phyloP scores from a whole-genome alignment of 2,113 vertebrate genomes.

The Spizaetus ornatus region DNA sequence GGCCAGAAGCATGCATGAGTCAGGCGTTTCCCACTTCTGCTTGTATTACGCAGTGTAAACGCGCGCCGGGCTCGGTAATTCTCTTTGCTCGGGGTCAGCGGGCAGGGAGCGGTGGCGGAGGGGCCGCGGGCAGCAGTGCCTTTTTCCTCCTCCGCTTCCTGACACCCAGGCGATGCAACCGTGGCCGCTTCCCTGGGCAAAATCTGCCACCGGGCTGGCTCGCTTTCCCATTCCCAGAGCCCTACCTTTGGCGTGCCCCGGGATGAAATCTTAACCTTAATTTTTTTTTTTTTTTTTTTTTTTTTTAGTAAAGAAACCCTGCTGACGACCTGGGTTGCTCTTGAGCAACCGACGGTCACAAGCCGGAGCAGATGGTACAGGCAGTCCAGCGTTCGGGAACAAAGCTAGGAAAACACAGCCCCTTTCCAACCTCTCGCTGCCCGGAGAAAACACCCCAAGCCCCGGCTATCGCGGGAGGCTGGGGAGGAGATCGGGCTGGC shows the following conservation, averaged over 20 bases:
- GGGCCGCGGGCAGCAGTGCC: neutral
- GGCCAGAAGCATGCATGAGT: constrained; percentile 33
- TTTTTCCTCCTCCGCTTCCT: constrained; percentile 28
- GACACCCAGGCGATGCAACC: neutral
- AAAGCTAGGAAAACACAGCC: neutral
- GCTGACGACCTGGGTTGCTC: constrained; percentile 4
- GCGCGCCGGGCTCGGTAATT: neutral
- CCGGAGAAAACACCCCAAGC: neutral
- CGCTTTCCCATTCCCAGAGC: neutral
- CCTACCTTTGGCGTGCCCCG: neutral
- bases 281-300: neutral
- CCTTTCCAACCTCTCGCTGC: neutral
- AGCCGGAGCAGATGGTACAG: neutral
- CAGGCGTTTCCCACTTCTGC: constrained; percentile 57
- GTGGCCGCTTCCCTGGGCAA: neutral
- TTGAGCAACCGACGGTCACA: constrained; percentile 42
- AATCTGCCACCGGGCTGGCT: neutral
- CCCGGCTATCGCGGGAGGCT: neutral
- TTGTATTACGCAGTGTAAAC: neutral
- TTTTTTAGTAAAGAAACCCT: constrained; percentile 35
- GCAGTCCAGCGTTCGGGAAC: neutral
- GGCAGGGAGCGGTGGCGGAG: neutral
- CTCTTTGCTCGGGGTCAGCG: neutral
- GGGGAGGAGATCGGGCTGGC: neutral
- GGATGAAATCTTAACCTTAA: neutral